Percentiles rank a stretch among this genome's conserved stretches.
Evolutionary conservation across 2,797 vertebrate species (phyloP).

Genomic region (Leontocebus nigricollis): DNA sequence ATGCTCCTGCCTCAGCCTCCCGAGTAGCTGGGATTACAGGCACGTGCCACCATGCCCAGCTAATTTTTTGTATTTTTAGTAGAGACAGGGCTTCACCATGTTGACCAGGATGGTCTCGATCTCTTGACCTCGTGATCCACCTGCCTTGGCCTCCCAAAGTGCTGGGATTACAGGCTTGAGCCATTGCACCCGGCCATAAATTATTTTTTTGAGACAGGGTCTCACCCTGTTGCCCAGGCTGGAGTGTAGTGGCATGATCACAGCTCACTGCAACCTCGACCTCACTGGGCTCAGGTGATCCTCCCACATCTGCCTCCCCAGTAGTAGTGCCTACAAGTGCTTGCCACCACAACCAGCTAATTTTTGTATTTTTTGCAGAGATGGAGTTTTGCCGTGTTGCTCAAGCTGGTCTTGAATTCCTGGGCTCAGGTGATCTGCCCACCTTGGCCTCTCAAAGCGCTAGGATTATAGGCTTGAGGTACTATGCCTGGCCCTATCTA

Average conservation of each 20-base stretch:
- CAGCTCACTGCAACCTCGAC: background rate
- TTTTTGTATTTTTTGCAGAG: background rate
- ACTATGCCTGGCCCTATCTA: background rate
- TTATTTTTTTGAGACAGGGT: background rate
- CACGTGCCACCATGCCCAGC: too few species aligned
- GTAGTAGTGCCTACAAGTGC: background rate
- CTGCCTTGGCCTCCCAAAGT: too few species aligned
- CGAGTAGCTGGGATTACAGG: too few species aligned
- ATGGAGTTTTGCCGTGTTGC: background rate
- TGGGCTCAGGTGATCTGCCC: background rate
- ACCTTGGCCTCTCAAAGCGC: background rate
- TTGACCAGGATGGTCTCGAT: too few species aligned
- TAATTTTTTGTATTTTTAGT: too few species aligned
- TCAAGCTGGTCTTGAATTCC: background rate
- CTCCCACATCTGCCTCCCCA: background rate
- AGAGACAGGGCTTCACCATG: too few species aligned
- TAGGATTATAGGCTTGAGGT: background rate
- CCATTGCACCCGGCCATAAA: too few species aligned
- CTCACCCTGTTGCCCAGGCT: background rate
- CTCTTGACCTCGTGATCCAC: too few species aligned
- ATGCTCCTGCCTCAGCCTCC: too few species aligned
- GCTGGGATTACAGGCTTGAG: too few species aligned
- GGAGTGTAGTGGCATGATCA: background rate
- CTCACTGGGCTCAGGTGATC: background rate
- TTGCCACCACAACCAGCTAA: background rate